Percentiles rank a stretch among this genome's conserved stretches.
Evolutionary conservation across 2,797 vertebrate species (phyloP).

Genomic region (Perodicticus potto): DNA sequence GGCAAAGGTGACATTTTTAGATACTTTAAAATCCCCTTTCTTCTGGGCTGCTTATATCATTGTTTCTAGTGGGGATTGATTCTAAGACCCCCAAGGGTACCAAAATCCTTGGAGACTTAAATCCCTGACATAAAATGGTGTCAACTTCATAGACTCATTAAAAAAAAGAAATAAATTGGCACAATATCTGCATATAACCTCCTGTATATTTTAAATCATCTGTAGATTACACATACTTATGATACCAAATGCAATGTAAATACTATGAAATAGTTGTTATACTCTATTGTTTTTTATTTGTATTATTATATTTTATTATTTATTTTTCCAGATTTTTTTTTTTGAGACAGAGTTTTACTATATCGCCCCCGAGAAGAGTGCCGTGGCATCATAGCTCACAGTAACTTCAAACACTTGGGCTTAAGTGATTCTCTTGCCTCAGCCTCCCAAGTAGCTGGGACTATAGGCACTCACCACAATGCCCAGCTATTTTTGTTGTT

Average conservation of each 20-base stretch:
- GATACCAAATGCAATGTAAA: background rate
- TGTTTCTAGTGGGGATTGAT: background rate
- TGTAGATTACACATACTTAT: background rate
- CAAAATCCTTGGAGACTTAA: background rate
- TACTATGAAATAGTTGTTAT: background rate
- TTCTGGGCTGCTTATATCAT: background rate
- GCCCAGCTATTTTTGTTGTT: no score
- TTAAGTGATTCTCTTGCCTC: no score
- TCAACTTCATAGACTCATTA: background rate
- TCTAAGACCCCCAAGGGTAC: background rate
- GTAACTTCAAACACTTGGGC: no score
- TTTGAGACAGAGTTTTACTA: background rate
- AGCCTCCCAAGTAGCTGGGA: no score
- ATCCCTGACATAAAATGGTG: background rate
- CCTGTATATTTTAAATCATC: background rate
- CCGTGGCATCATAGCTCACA: no score
- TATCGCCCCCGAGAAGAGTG: no score
- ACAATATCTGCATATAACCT: background rate
- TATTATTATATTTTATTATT: background rate
- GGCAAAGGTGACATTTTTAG: background rate
- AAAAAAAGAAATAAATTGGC: background rate
- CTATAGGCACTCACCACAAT: no score
- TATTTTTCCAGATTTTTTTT: background rate
- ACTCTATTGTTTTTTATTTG: background rate
- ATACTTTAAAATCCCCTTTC: slow-evolving; percentile 7